Evolutionary conservation across 2,113 vertebrate genomes (phyloP).

Genomic region (Bubalus kerabau): DNA sequence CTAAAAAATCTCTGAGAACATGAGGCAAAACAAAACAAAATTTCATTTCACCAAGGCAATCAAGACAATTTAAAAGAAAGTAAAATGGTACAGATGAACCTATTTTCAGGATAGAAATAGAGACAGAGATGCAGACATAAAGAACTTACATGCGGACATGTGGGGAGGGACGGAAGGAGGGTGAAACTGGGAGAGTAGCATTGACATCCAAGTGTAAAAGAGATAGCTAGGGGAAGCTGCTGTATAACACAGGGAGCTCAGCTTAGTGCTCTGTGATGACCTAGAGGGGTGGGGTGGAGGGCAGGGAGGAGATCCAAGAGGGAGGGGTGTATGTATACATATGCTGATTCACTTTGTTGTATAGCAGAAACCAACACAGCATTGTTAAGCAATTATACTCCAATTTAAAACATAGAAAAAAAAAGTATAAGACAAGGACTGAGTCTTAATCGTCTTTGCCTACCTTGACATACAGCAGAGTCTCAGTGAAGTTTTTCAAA

Average conservation of each 20-base stretch:
- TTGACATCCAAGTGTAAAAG: neutral
- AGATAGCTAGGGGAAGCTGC: neutral
- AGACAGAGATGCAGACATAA: neutral
- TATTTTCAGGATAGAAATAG: neutral
- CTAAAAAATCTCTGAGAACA: neutral
- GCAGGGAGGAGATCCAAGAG: neutral
- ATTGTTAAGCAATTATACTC: neutral
- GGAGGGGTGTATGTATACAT: neutral
- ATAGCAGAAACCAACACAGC: neutral
- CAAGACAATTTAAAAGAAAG: neutral
- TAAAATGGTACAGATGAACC: neutral
- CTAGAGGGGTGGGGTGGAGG: neutral
- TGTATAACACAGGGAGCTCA: neutral
- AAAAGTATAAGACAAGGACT: neutral
- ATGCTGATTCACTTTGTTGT: neutral
- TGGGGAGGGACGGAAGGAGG: neutral
- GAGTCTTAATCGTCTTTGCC: slow-evolving; percentile 17
- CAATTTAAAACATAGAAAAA: neutral
- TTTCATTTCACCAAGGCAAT: neutral
- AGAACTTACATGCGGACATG: neutral
- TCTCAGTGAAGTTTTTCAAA: neutral
- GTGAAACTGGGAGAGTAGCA: neutral
- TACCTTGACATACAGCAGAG: neutral
- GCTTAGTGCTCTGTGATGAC: neutral
- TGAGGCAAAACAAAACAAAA: neutral